These are phyloP conservation scores for Druon quercuslanigerum DNA, from an alignment of 1,140 invertebrate species.

Conservation along the genomic window DNA sequence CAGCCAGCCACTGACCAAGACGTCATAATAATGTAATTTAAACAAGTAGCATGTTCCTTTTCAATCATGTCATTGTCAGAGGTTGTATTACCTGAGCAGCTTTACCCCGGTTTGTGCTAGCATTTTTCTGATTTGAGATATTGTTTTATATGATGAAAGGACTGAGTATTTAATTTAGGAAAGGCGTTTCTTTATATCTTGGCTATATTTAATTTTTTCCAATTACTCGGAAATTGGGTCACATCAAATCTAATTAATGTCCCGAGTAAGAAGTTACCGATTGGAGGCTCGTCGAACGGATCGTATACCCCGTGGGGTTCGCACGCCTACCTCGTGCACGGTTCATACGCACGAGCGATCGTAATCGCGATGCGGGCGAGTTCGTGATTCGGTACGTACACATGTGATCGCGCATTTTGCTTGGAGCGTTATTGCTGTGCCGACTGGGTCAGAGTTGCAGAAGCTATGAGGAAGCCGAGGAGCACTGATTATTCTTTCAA, in stretches of 20 bases:
- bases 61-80: too few species aligned
- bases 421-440: conserved; percentile 10
- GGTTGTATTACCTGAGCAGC: too few species aligned
- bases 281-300: not conserved
- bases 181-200: too few species aligned
- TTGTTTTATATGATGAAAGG: too few species aligned
- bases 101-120: too few species aligned
- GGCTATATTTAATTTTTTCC: not conserved
- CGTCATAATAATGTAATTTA: too few species aligned
- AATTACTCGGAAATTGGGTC: not conserved
- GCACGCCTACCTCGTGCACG: conserved; percentile 13
- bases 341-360: conserved; percentile 27
- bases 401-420: conserved; percentile 23
- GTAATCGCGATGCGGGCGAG: conserved; percentile 15
- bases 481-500: conserved; percentile 14
- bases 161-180: too few species aligned
- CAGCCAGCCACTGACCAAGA: too few species aligned
- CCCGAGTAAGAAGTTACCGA: not conserved
- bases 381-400: conserved; percentile 4
- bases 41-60: too few species aligned
- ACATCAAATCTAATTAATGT: conserved; percentile 9
- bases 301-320: conserved; percentile 18
- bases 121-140: too few species aligned
- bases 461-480: conserved; percentile 12
- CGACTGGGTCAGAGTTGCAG: conserved; percentile 23